Evolutionary conservation across 2,113 vertebrate species (phyloP), one percentile per base, ranked within the genome.

Genomic region (Halichoeres trimaculatus): DNA sequence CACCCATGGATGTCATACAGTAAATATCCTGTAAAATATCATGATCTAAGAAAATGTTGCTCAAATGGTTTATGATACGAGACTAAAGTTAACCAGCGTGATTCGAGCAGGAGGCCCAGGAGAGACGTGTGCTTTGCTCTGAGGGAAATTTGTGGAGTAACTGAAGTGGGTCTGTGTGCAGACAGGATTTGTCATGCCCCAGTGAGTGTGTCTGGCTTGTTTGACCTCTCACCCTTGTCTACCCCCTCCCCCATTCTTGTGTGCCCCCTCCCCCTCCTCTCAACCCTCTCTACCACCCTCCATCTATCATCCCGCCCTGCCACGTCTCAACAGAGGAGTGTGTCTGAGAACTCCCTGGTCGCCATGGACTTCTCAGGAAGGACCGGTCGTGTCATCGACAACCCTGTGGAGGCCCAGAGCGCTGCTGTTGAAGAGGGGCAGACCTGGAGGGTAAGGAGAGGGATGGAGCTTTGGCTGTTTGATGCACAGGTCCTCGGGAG

Each of bases 301-400:
- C 56, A 19, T 40, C 66, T 14, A 48, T 54, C 58, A 38, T 43
- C 22, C 45, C 22, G 3, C 70, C 67, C 34, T 72, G 60, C 70
- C 74, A 58, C 36, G 47, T 74, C 56, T 62, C 74, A 20, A 87
- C 86, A 99, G 98, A 95, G 98, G 92, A 99, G 97, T 61, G 96
- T 98, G 62, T 99, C 97, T 3, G 98, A 99, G 93, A 99, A 97
- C 89, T 98, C 97, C 50, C 94, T 99, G 53, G 98, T 99, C 86
- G 97, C 98, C 38, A 99, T 99, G 97, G 98, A 99, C 92, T 99
- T 99, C 90, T 99, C 98, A 13, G 97, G 98, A 74, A 94, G 96
- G 83, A 99, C 95, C 8, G 98, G 98, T 70, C 95, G 98, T 79
- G 96, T 99, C 92, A 99, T 99, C 36, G 96, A 99, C 78, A 99